Evolutionary conservation across 37 sponge, comb jelly and placozoan genomes (phyloP).

Genomic region (Axinella damicornis): DNA sequence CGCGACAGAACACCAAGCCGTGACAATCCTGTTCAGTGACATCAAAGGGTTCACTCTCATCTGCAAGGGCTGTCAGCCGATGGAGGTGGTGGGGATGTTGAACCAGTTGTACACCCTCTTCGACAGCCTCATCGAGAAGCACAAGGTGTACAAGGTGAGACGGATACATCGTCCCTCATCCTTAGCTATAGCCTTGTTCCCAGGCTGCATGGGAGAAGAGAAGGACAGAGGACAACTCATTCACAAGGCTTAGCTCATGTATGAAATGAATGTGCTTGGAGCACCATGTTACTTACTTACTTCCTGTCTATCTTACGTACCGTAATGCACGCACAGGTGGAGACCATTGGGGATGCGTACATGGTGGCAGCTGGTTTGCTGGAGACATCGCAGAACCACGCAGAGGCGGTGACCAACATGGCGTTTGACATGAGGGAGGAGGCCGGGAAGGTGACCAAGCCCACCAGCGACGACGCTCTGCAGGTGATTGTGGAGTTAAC

Average conservation of each 20-base stretch:
- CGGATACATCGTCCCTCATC: too few species aligned
- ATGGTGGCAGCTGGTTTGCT: slow-evolving; percentile 86
- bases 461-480: slow-evolving; percentile 23
- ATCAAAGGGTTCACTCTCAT: slow-evolving; percentile 88
- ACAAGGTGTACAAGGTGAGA: slow-evolving; percentile 84
- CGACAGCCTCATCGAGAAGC: slow-evolving; percentile 62
- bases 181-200: too few species aligned
- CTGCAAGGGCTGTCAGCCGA: slow-evolving; percentile 64
- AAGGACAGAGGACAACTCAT: too few species aligned
- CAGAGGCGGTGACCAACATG: slow-evolving; percentile 64
- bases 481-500: too few species aligned
- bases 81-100: slow-evolving; percentile 82
- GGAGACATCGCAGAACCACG: slow-evolving; percentile 52
- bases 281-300: background rate
- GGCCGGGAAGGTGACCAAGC: slow-evolving; percentile 50
- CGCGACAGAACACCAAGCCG: slow-evolving; percentile 40
- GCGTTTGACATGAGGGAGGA: slow-evolving; percentile 77
- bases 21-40: slow-evolving; percentile 92
- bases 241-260: too few species aligned
- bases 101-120: slow-evolving; percentile 79
- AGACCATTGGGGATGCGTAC: slow-evolving; percentile 93
- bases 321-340: slow-evolving; percentile 74
- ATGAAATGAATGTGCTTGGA: too few species aligned
- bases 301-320: background rate
- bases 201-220: too few species aligned